phyloP scores from a whole-genome alignment of 64 coral and sea anemone species.

The Platygyra sinensis region DNA sequence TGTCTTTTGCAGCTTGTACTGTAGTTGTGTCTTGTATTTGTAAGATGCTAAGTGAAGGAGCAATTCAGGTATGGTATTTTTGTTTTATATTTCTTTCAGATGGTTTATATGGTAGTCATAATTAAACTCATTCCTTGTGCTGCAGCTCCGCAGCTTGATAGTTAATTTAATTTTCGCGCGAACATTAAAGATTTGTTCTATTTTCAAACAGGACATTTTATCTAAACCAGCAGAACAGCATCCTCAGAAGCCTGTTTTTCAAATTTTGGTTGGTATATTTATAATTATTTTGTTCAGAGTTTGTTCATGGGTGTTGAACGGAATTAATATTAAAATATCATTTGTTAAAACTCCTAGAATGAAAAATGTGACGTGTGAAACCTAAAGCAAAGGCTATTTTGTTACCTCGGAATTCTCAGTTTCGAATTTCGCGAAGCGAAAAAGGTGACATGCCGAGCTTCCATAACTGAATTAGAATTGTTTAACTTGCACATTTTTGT shows the following conservation, averaged over 20 bases:
- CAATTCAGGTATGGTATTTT: conserved; percentile 49
- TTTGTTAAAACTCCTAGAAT: no score
- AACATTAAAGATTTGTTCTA: background rate
- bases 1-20: background rate
- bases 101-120: background rate
- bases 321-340: background rate
- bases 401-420: background rate
- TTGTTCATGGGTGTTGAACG: no score
- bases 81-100: background rate
- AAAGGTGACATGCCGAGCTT: no score
- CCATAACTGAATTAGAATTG: no score
- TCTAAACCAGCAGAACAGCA: conserved; percentile 75
- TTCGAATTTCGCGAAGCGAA: no score
- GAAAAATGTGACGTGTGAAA: no score
- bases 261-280: conserved; percentile 76
- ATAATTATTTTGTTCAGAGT: background rate
- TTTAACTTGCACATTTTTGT: no score
- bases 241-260: conserved; percentile 80
- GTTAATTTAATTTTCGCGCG: conserved; percentile 8
- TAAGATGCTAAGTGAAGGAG: conserved; percentile 51
- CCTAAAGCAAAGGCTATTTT: no score
- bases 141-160: background rate
- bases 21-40: background rate
- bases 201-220: conserved; percentile 74
- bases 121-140: background rate